These are phyloP conservation scores for Colletes gigas DNA, from an alignment of 1,140 invertebrate genomes.

Conservation along the genomic window DNA sequence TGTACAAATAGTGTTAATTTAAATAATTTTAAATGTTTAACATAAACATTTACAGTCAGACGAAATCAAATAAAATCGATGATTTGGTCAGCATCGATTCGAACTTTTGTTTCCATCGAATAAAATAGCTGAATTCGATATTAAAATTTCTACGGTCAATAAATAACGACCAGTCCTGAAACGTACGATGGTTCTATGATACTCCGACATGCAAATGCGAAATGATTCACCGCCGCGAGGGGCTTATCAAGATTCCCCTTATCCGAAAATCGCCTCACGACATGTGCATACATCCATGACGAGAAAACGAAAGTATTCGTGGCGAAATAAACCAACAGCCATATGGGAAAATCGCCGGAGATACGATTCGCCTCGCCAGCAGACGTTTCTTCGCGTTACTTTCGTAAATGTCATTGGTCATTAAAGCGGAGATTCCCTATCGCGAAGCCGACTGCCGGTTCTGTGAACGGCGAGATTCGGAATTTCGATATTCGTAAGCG, in stretches of 20 bases:
- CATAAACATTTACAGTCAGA: no score
- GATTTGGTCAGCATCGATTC: neutral
- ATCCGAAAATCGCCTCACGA: constrained; percentile 40
- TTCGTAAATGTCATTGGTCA: constrained; percentile 45
- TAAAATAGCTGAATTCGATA: neutral
- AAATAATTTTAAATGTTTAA: no score
- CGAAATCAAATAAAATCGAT: no score
- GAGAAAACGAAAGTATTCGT: constrained; percentile 38
- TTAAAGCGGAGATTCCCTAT: constrained; percentile 43
- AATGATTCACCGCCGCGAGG: neutral
- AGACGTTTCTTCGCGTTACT: constrained; percentile 22
- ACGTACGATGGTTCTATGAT: neutral
- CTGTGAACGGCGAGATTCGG: neutral
- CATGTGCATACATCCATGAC: constrained; percentile 1
- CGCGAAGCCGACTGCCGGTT: neutral
- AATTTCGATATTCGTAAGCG: neutral
- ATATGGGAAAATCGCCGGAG: constrained; percentile 33
- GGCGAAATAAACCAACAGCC: constrained; percentile 29
- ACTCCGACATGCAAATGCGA: neutral
- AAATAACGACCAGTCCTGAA: neutral
- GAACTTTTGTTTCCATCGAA: neutral
- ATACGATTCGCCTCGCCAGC: constrained; percentile 25
- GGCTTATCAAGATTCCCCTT: constrained; percentile 50
- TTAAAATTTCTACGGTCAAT: neutral
- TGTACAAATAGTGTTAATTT: no score